Base-by-base conservation (phyloP, 2,888 invertebrate species). In the Ypsolopha scabrella region DNA sequence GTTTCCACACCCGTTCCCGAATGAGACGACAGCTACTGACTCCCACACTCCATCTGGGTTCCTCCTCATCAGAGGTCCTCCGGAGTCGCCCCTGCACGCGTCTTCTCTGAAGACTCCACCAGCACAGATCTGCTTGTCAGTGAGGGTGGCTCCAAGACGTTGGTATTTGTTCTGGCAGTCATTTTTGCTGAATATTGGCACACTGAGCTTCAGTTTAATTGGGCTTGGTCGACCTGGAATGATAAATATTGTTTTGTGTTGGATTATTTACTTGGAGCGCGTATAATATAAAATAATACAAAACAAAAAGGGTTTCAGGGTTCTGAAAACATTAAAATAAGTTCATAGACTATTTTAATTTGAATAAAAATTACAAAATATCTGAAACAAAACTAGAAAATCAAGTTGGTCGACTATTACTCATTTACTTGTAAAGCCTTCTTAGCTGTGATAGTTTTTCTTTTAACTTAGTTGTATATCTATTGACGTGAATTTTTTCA, bases 11-110 rank as follows among this genome's bases (percentile, higher is more conserved):
- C 89, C 88, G 0, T 88, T 88, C 0, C 93, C 93, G 52, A 90
- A 92, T 24, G 92, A 92, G 0, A 93, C 91, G 1, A 93, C 76
- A 0, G 91, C 93, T 4, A 90, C 81, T 0, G 86, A 63, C 51
- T 88, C 88, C 89, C 90, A 91, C 0, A 83, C 68, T 0, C 86
- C 86, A 0, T 86, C 75, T 0, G 79, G 71, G 35, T 76, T 78
- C 47, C 62, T 75, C 57, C 71, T 80, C 93, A 94, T 93, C 6
- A 94, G 73, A 0, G 94, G 93, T 4, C 93, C 93, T 0, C 94
- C 94, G 0, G 93, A 93, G 60, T 94, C 94, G 0, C 94, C 94
- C 11, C 81, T 87, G 62, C 94, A 94, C 0, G 93, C 90, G 63
- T 94, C 94, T 61, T 90, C 87, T 4, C 89, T 88, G 52, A 79